Evolutionary conservation across 2,888 invertebrate species (phyloP), one percentile per base, ranked within the genome.

Genomic region (Drosophila lacicola): DNA sequence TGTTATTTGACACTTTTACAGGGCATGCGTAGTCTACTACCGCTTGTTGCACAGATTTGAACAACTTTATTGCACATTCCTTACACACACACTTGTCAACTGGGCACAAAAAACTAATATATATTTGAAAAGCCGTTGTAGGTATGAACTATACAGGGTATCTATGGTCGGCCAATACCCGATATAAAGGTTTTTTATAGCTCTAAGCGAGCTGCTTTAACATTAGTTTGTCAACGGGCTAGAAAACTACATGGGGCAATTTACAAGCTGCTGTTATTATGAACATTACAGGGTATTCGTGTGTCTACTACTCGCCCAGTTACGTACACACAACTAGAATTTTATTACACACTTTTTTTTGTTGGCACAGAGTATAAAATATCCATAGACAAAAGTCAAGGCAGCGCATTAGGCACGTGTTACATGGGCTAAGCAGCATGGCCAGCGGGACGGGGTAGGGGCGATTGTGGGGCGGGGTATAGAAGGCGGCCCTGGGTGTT

Each of bases 391-490:
- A 72, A 56, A 63, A 76, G 77, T 78, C 68, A 75, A 60, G 63
- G 63, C 62, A 70, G 14, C 54, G 67, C 74, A 79, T 79, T 74
- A 71, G 80, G 74, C 68, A 80, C 68, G 77, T 74, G 69, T 73
- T 39, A 36, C 50, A 25, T 49, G 47, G 56, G 11, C 25, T 17
- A n/a, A 8, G 46, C 36, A 2, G 17, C 17, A 17, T 17, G 17
- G 17, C 17, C 17, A 37, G 39, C 3, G 17, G 37, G 25, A 25
- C n/a, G 17, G n/a, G 17, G 37, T 3, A 21, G 4, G 46, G 9
- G 9, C 11, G 3, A 17, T 1, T n/a, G 14, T 39, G 3, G 17
- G 41, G 36, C 25, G 17, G 13, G 17, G 13, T 1, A 25, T 5
- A 10, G 29, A 14, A 14, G 39, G 8, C 5, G 10, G 14, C 9